These are phyloP conservation scores for Drosophila sordidapex DNA, from an alignment of 2,888 invertebrate species.

Conservation along the genomic window DNA sequence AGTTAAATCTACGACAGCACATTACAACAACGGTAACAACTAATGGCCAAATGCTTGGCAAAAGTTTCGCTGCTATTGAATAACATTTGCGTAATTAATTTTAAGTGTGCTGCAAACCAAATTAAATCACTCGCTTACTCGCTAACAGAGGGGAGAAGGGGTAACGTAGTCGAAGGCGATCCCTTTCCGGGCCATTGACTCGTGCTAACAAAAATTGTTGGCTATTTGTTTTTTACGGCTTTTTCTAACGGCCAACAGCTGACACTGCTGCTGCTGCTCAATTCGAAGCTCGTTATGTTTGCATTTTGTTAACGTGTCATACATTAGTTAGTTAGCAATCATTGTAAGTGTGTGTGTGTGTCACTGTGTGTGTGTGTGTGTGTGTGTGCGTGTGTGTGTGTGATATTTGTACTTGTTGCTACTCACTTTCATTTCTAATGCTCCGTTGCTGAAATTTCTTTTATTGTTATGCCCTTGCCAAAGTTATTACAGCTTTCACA, in stretches of 20 bases:
- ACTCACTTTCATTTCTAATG: slow-evolving; percentile 76
- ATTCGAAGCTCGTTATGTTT: slow-evolving; percentile 54
- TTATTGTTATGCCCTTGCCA: slow-evolving; percentile 49
- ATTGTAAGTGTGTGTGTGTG: slow-evolving; percentile 27
- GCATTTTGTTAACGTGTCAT: slow-evolving; percentile 71
- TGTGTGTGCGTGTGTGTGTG: slow-evolving; percentile 9
- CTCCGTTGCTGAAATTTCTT: slow-evolving; percentile 64
- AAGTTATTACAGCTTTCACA: slow-evolving; percentile 48
- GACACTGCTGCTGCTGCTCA: slow-evolving; percentile 12
- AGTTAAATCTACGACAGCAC: slow-evolving; percentile 52
- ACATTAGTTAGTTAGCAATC: slow-evolving; percentile 73
- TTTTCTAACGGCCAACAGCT: slow-evolving; percentile 40
- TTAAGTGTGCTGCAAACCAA: slow-evolving; percentile 49
- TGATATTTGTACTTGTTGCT: slow-evolving; percentile 71
- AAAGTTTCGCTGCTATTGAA: slow-evolving; percentile 71
- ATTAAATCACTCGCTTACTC: slow-evolving; percentile 69
- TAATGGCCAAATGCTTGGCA: slow-evolving; percentile 10
- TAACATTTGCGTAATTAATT: slow-evolving; percentile 75
- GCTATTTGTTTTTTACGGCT: slow-evolving; percentile 44
- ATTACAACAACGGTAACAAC: slow-evolving; percentile 37
- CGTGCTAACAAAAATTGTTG: slow-evolving; percentile 54
- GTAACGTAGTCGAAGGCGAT: background rate
- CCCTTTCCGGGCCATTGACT: slow-evolving; percentile 66
- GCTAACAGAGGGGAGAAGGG: background rate
- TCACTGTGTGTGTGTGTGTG: background rate